phyloP scores from a whole-genome alignment of 2,888 invertebrate species.

The Lasioglossum pauxillum region DNA sequence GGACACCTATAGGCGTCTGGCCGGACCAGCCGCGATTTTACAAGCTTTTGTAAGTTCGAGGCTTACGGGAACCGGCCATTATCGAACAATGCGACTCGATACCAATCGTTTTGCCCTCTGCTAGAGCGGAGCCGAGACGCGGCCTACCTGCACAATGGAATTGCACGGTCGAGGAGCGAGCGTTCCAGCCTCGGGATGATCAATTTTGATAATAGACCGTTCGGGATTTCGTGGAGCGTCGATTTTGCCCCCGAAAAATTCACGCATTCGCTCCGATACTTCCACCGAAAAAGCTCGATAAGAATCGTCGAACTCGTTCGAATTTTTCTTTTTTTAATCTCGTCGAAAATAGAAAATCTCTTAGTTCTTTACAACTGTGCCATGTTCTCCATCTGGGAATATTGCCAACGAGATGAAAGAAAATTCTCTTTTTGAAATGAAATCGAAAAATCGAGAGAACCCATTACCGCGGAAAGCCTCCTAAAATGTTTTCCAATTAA shows the following conservation, averaged over 20 bases:
- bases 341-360: background rate
- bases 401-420: background rate
- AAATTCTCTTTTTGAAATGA: background rate
- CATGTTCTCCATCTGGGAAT: background rate
- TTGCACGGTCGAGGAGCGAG: constrained; percentile 26
- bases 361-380: background rate
- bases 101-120: constrained; percentile 58
- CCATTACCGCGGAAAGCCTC: background rate
- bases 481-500: background rate
- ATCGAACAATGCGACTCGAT: constrained; percentile 70
- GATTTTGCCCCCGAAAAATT: constrained; percentile 39
- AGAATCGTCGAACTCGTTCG: background rate
- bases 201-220: constrained; percentile 63
- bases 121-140: constrained; percentile 47
- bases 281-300: background rate
- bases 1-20: constrained; percentile 38
- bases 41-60: constrained; percentile 46
- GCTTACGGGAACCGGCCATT: constrained; percentile 58
- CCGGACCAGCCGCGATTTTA: constrained; percentile 61
- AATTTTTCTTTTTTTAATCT: background rate
- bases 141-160: constrained; percentile 51
- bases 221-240: constrained; percentile 34
- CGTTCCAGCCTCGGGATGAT: constrained; percentile 44
- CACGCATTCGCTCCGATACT: constrained; percentile 12
- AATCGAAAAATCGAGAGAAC: background rate